Evolutionary conservation across 2,797 vertebrate genomes (phyloP).

Genomic region (Pteronotus mesoamericanus): DNA sequence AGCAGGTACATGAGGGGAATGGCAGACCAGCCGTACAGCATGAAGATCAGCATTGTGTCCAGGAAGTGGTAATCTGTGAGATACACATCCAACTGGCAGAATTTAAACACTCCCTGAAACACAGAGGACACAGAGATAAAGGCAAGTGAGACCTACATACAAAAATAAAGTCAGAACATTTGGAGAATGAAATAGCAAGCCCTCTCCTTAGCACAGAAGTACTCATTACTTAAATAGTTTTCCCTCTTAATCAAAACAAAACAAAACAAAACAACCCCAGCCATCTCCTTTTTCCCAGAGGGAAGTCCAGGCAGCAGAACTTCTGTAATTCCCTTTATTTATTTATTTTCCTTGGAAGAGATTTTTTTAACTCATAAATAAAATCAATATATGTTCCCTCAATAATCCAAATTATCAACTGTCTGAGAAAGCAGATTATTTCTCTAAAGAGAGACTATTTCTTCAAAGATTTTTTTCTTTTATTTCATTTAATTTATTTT

Average conservation of each 20-base stretch:
- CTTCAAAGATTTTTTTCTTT: neutral
- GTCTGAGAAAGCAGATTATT: neutral
- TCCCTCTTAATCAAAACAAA: neutral
- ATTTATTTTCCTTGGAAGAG: neutral
- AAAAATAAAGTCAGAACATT: neutral
- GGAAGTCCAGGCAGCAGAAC: neutral
- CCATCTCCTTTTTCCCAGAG: neutral
- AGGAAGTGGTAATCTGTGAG: constrained; percentile 87
- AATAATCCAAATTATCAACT: neutral
- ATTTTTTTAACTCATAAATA: neutral
- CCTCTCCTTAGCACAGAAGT: neutral
- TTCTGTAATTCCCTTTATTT: neutral
- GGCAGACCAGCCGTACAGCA: constrained; percentile 94
- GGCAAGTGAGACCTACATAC: neutral
- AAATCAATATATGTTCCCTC: neutral
- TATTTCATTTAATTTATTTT: no score
- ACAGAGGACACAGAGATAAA: constrained; percentile 50
- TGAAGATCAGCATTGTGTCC: constrained; percentile 91
- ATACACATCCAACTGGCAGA: constrained; percentile 87
- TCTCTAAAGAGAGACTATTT: neutral
- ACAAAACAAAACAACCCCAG: neutral
- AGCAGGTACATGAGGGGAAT: constrained; percentile 97
- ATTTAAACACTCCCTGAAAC: constrained; percentile 90
- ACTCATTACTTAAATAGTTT: neutral
- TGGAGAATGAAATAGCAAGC: neutral